Base-by-base conservation (phyloP, 2,888 invertebrate genomes). In the Arctia plantaginis region DNA sequence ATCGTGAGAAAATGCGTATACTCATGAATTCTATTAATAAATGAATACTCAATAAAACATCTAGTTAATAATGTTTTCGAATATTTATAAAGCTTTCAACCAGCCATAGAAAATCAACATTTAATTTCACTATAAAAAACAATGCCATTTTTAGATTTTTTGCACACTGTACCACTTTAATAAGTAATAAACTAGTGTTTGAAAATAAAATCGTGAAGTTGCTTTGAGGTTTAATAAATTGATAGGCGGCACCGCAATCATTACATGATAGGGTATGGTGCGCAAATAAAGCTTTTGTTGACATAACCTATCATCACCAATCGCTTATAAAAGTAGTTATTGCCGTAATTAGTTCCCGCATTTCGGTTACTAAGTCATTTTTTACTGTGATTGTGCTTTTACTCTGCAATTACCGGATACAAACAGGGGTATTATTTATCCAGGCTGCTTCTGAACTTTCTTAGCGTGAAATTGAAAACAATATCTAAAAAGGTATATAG, bases 131-230 rank as follows among this genome's bases (percentile, higher is more conserved):
- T n/a, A 35, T 1, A 15, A 71, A 71, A 39, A 27, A 35, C 6
- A 27, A 20, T 10, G 23, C 30, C 20, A 20, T 66, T n/a, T 20
- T 41, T 35, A 33, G 70, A 72, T 83, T 82, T 82, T 86, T 80
- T 93, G 91, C 90, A 78, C 84, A 86, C 93, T 78, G 87, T 94
- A 93, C 91, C 66, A 69, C 80, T 85, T 88, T 89, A 90, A 90
- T 89, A 88, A 90, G 85, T 88, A 91, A 92, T 93, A 92, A 93
- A 92, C 88, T 90, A 90, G 85, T 86, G 90, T 90, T 92, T 89
- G 91, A 90, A n/a, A 93, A 93, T 93, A 91, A 93, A 92, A 93
- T 91, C 90, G 89, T 87, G 88, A 88, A 89, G 88, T 88, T 73
- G 78, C 76, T 82, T 77, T 80, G 78, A 75, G 90, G 89, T 87